Base-by-base conservation (phyloP, 2,888 invertebrate species). In the Agonopterix arenella region DNA sequence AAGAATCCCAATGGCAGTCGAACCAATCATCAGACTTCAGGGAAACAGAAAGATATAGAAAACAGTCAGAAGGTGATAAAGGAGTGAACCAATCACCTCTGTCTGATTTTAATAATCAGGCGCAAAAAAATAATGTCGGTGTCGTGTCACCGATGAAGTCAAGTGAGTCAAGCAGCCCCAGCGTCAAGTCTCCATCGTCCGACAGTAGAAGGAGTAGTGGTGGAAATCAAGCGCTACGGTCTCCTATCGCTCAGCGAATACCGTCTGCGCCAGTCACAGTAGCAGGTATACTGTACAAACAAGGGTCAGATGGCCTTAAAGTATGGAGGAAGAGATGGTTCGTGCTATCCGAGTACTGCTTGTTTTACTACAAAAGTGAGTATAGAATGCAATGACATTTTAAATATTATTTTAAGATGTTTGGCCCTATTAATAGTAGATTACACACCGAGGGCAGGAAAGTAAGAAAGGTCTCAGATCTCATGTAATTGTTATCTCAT, bases 261-360 rank as follows among this genome's bases (percentile, higher is more conserved):
- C 91, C 93, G n/a, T 92, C 95, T 44, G 95, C 97, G 1, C 94
- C 95, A 7, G 96, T 97, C 8, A 93, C 96, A 0, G 91, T 96
- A 67, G 93, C 96, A 61, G 97, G 97, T 13, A 96, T 97, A 94
- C 88, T 98, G 46, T 95, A 96, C 79, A 97, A 97, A 73, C 96
- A 97, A 86, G 97, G 97, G 48, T 96, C 96, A 38, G 96, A 97
- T 70, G 97, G 97, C 7, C 89, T 98, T 2, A 97, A 97, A 91
- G 93, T 97, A 43, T 98, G 98, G 97, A 95, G 97, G 74, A 96
- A 96, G 74, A 92, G 97, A 53, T 98, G 97, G 97, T 97, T 97
- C 85, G 97, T 98, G 42, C 90, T 98, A 50, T 95, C 97, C 36
- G 97, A 98, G 76, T 97, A 96, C 80, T 97, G 97, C 73, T 91